Evolutionary conservation across 2,113 vertebrate species (phyloP).

Genomic region (Oncorhynchus gorbuscha): DNA sequence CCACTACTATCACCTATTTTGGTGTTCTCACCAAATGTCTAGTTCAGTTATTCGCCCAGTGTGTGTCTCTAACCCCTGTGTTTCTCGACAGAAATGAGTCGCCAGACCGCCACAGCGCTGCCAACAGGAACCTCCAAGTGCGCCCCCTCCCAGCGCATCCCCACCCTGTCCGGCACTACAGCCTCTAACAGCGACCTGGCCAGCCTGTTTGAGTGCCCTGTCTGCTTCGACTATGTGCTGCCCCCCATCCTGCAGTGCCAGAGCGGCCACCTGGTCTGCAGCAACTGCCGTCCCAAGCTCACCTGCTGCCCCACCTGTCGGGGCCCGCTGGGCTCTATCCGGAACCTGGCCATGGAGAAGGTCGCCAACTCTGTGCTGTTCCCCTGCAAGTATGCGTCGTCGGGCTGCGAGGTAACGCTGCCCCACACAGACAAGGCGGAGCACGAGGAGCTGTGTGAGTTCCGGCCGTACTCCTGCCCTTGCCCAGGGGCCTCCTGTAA

Average conservation of each 20-base stretch:
- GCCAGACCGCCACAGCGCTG: constrained; percentile 96
- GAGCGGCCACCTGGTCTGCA: constrained; percentile 97
- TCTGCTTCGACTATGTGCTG: constrained; percentile 99
- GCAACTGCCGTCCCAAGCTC: constrained; percentile 98
- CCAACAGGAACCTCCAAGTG: constrained; percentile 99
- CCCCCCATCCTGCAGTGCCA: constrained; percentile 99
- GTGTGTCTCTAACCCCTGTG: background rate
- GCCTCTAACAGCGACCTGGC: constrained; percentile 99
- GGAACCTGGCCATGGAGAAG: constrained; percentile 99
- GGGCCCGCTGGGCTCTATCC: constrained; percentile 95
- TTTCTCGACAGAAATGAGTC: constrained; percentile 91
- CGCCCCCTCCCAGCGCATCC: constrained; percentile 94
- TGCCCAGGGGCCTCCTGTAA: constrained; percentile 97
- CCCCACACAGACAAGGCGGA: constrained; percentile 98
- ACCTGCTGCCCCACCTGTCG: constrained; percentile 98
- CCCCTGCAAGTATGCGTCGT: constrained; percentile 97
- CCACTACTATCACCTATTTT: background rate
- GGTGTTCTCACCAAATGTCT: background rate
- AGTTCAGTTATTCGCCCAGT: too few species aligned
- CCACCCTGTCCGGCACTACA: constrained; percentile 94
- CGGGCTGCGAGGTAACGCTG: constrained; percentile 95
- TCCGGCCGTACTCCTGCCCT: constrained; percentile 95
- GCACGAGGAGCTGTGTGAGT: constrained; percentile 98
- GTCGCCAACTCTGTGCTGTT: constrained; percentile 99
- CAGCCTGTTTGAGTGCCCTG: constrained; percentile 97